phyloP scores from a whole-genome alignment of 1,140 invertebrate genomes.

The Cherax quadricarinatus region DNA sequence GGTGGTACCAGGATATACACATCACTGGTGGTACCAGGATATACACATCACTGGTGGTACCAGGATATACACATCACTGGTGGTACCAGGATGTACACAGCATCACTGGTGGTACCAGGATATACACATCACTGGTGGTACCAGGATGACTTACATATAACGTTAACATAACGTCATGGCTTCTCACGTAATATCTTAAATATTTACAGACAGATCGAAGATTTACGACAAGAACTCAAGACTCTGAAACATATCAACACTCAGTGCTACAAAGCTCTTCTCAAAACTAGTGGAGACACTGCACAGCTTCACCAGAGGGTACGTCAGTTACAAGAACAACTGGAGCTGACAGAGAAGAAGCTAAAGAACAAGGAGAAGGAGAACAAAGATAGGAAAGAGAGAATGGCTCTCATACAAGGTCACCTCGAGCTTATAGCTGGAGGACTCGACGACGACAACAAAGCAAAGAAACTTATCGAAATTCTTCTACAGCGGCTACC shows the following conservation, averaged over 20 bases:
- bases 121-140: no score
- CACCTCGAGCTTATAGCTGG: constrained; percentile 25
- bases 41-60: no score
- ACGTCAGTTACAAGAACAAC: background rate
- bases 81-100: no score
- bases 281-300: background rate
- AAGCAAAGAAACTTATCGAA: background rate
- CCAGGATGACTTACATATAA: no score
- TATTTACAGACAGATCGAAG: background rate
- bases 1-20: no score
- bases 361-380: background rate
- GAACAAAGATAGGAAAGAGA: background rate
- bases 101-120: no score
- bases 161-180: no score
- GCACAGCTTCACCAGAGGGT: background rate
- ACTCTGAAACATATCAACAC: background rate
- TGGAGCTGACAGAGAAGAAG: background rate
- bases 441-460: background rate
- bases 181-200: no score
- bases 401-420: background rate
- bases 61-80: no score
- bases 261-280: background rate
- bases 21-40: no score
- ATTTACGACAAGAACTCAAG: background rate
- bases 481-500: background rate